Evolutionary conservation across 2,888 invertebrate species (phyloP).

Genomic region (Luperina testacea): DNA sequence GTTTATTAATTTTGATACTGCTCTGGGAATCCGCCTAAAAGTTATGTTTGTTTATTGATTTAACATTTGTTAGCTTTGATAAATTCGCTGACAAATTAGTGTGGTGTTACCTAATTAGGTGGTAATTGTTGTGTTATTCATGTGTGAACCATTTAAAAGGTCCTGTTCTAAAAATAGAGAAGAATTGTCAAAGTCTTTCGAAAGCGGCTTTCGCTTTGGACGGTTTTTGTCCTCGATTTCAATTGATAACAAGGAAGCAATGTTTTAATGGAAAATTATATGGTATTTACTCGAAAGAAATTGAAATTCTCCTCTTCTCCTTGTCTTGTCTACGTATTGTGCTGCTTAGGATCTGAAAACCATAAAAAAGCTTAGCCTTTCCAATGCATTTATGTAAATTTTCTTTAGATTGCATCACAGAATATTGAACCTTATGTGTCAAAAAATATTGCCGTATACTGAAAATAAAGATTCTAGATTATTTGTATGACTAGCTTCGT

Average conservation of each 20-base stretch:
- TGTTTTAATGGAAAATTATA: background rate
- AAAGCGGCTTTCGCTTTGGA: background rate
- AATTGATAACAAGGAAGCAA: background rate
- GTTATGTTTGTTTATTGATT: background rate
- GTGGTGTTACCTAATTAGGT: background rate
- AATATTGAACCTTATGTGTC: background rate
- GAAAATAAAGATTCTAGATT: background rate
- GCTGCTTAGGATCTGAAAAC: background rate
- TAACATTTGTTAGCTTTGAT: background rate
- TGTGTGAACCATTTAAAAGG: too few species aligned
- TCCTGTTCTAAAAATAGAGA: background rate
- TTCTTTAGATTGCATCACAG: conserved; percentile 4
- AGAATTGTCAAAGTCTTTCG: background rate
- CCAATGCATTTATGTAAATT: background rate
- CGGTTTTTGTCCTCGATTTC: background rate
- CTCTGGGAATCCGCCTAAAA: background rate
- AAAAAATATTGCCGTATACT: background rate
- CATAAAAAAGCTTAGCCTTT: too few species aligned
- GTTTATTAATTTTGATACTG: conserved; percentile 18
- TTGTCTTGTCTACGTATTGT: background rate
- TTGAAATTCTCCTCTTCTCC: background rate
- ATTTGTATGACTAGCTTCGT: conserved; percentile 2
- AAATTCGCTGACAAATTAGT: background rate
- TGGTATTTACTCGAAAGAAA: background rate
- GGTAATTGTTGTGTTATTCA: too few species aligned